These are phyloP conservation scores for Hyles lineata DNA, from an alignment of 2,888 invertebrate species.

Conservation along the genomic window DNA sequence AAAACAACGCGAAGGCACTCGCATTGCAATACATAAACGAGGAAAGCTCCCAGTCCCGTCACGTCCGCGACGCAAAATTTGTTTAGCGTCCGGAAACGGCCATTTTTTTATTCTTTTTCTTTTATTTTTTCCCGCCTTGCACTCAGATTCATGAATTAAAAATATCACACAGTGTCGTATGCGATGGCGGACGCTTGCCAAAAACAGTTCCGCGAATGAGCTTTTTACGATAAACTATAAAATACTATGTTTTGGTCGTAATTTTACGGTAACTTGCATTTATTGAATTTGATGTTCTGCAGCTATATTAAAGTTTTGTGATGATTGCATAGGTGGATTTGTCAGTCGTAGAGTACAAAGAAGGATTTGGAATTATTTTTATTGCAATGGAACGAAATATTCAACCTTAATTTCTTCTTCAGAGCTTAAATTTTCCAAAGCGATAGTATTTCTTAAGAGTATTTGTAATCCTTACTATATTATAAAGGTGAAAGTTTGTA, in stretches of 20 bases:
- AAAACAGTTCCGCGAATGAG: slow-evolving; percentile 54
- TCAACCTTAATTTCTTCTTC: no score
- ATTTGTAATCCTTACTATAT: no score
- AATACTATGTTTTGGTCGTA: slow-evolving; percentile 43
- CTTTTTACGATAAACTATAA: slow-evolving; percentile 49
- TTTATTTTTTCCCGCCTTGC: slow-evolving; percentile 51
- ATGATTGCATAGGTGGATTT: background rate
- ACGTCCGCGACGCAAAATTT: slow-evolving; percentile 63
- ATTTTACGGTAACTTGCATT: slow-evolving; percentile 32
- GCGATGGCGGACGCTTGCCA: slow-evolving; percentile 45
- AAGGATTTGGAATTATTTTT: no score
- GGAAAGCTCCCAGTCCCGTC: slow-evolving; percentile 48
- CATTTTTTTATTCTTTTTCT: slow-evolving; percentile 47
- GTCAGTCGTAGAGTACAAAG: no score
- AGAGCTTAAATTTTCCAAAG: no score
- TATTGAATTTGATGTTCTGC: background rate
- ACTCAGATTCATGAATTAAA: slow-evolving; percentile 74
- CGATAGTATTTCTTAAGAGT: no score
- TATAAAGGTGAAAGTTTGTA: no score
- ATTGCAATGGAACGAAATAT: no score
- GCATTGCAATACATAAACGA: slow-evolving; percentile 21
- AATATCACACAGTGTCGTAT: slow-evolving; percentile 58
- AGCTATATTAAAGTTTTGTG: slow-evolving; percentile 4
- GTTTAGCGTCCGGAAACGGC: slow-evolving; percentile 67
- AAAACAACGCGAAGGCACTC: background rate